These are phyloP conservation scores for Ctenochaetus hawaiiensis DNA, from an alignment of 2,797 vertebrate genomes.

Conservation along the genomic window DNA sequence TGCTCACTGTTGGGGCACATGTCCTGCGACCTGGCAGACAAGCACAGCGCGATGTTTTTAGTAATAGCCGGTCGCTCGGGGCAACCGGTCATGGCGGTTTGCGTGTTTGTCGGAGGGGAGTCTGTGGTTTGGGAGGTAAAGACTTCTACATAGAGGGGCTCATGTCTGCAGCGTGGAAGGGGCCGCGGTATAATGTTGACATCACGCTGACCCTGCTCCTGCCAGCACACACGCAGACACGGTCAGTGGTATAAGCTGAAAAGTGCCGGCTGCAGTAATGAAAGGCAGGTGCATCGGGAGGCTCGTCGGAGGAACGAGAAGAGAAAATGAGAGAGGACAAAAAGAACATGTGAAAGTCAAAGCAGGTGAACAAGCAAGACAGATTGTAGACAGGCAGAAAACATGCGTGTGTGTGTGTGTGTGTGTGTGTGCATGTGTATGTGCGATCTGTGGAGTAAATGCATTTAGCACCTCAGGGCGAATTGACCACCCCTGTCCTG, in stretches of 20 bases:
- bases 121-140: slow-evolving; percentile 51
- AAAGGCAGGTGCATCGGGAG: slow-evolving; percentile 71
- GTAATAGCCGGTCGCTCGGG: slow-evolving; percentile 74
- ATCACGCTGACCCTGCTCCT: slow-evolving; percentile 67
- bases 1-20: slow-evolving; percentile 55
- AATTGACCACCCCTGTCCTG: slow-evolving; percentile 23
- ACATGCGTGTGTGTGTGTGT: slow-evolving; percentile 1
- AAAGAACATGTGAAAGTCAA: slow-evolving; percentile 82
- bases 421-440: slow-evolving; percentile 7
- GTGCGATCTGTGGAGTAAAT: slow-evolving; percentile 47
- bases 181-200: slow-evolving; percentile 59
- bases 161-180: slow-evolving; percentile 56
- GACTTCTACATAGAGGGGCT: slow-evolving; percentile 54
- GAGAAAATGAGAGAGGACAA: slow-evolving; percentile 66
- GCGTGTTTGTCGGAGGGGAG: slow-evolving; percentile 44
- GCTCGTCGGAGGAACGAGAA: slow-evolving; percentile 61
- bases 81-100: slow-evolving; percentile 52
- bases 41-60: slow-evolving; percentile 45
- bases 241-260: slow-evolving; percentile 80
- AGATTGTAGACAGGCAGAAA: not conserved
- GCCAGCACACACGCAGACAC: slow-evolving; percentile 36
- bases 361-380: slow-evolving; percentile 52
- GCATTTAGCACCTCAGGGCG: slow-evolving; percentile 35
- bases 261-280: slow-evolving; percentile 75
- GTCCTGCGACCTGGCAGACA: slow-evolving; percentile 65